phyloP scores from a whole-genome alignment of 2,113 vertebrate genomes.

The Lophotis ruficrista region DNA sequence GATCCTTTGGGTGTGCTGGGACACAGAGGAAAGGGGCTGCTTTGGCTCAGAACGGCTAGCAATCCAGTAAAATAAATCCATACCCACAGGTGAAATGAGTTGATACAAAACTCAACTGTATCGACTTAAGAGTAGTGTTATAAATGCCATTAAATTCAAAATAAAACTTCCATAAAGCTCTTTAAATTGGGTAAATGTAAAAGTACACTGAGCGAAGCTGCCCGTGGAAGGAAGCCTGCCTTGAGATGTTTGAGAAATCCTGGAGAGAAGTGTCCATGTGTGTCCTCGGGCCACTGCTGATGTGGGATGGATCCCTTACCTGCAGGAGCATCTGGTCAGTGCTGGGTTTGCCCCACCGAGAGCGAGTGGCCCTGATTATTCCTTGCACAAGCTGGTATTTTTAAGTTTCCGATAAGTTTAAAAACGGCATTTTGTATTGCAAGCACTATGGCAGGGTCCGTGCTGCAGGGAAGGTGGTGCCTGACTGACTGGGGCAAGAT shows the following conservation, averaged over 20 bases:
- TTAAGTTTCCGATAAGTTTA: accelerated
- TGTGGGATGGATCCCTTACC: neutral
- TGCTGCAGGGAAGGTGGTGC: accelerated
- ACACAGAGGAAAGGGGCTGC: neutral
- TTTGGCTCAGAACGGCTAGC: accelerated
- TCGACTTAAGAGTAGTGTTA: accelerated
- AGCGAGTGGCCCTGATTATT: accelerated
- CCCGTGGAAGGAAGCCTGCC: neutral
- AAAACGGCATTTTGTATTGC: accelerated
- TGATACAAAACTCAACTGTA: neutral
- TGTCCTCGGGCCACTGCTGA: neutral
- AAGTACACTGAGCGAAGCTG: accelerated
- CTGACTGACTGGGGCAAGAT: accelerated
- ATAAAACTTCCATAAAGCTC: neutral
- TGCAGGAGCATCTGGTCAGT: neutral
- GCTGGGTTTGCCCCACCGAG: neutral
- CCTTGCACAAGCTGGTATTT: neutral
- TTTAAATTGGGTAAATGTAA: accelerated
- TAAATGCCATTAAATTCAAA: neutral
- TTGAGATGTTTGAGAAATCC: neutral
- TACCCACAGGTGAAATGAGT: accelerated
- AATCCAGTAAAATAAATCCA: accelerated
- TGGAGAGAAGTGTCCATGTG: accelerated
- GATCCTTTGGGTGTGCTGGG: neutral
- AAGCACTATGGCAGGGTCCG: accelerated